A percentile compares a stretch with the other conserved stretches of the same genome.
phyloP scores from a whole-genome alignment of 2,113 vertebrate species.

The Forbesichthys agassizii region DNA sequence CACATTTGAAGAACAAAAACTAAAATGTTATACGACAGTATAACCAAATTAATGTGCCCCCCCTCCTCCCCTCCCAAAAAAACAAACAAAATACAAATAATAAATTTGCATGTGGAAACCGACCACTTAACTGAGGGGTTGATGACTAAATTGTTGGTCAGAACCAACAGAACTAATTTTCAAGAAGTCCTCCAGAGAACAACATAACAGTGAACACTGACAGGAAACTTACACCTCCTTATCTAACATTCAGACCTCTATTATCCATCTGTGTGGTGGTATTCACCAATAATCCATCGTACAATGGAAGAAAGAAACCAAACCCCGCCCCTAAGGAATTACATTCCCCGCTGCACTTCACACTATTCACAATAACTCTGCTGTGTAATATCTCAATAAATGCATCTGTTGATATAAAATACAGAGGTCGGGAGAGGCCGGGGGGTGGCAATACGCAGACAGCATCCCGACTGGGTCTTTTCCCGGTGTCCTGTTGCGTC shows the following conservation, averaged over 20 bases:
- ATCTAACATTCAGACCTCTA: background rate
- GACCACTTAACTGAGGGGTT: slow-evolving; percentile 14
- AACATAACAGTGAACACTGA: background rate
- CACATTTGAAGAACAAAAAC: slow-evolving; percentile 43
- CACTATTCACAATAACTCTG: slow-evolving; percentile 5
- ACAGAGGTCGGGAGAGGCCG: background rate
- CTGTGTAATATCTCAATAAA: slow-evolving; percentile 25
- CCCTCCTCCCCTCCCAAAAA: background rate
- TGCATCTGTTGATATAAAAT: slow-evolving; percentile 56
- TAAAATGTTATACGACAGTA: slow-evolving; percentile 25
- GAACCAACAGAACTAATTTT: background rate
- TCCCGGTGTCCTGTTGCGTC: slow-evolving; percentile 18
- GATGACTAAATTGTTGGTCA: slow-evolving; percentile 2
- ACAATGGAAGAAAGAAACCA: background rate
- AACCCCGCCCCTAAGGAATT: background rate
- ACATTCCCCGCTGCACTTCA: slow-evolving; percentile 3
- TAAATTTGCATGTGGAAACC: slow-evolving; percentile 4
- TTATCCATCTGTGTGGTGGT: background rate
- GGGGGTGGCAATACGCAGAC: too few relatives aligned
- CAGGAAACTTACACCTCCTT: slow-evolving; percentile 1
- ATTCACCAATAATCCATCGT: slow-evolving; percentile 19
- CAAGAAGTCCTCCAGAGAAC: slow-evolving; percentile 2
- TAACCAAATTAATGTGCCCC: slow-evolving; percentile 35
- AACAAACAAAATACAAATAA: slow-evolving; percentile 2
- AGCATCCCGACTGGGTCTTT: background rate